phyloP scores from a whole-genome alignment of 2,113 vertebrate species.

The Gymnogyps californianus region DNA sequence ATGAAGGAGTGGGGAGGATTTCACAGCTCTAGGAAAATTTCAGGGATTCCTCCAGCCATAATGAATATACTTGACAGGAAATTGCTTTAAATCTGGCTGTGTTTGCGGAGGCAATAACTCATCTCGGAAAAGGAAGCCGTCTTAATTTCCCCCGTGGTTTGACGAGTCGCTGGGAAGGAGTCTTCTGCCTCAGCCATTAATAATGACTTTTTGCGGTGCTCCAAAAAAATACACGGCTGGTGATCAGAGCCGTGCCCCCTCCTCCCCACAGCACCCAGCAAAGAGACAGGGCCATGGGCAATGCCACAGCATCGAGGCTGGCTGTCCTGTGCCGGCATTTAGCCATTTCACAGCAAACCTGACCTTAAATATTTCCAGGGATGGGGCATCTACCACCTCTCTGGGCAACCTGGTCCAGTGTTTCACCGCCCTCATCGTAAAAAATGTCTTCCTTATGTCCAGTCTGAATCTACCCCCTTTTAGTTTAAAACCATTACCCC shows the following conservation, averaged over 20 bases:
- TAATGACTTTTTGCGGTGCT: constrained; percentile 23
- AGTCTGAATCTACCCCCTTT: background rate
- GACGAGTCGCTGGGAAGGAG: constrained; percentile 25
- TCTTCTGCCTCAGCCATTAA: constrained; percentile 52
- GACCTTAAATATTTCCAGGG: background rate
- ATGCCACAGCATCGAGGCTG: accelerated
- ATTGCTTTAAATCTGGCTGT: constrained; percentile 57
- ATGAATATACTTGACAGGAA: constrained; percentile 55
- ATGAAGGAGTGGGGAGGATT: background rate
- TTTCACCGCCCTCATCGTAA: background rate
- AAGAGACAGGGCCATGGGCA: background rate
- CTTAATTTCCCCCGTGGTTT: constrained; percentile 68
- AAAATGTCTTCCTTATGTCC: background rate
- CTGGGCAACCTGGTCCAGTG: background rate
- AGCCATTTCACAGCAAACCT: background rate
- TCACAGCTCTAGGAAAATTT: constrained; percentile 1
- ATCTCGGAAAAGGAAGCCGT: constrained; percentile 44
- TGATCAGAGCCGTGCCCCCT: background rate
- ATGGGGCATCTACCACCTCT: background rate
- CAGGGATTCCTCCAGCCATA: constrained; percentile 35
- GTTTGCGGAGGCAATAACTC: constrained; percentile 63
- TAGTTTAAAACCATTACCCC: background rate
- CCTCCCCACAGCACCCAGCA: background rate
- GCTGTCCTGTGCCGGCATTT: background rate
- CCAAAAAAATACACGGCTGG: background rate